Percentiles rank a stretch among this genome's conserved stretches.
Conservation (phyloP, 2,797 vertebrate species). For the Fringilla coelebs region DNA sequence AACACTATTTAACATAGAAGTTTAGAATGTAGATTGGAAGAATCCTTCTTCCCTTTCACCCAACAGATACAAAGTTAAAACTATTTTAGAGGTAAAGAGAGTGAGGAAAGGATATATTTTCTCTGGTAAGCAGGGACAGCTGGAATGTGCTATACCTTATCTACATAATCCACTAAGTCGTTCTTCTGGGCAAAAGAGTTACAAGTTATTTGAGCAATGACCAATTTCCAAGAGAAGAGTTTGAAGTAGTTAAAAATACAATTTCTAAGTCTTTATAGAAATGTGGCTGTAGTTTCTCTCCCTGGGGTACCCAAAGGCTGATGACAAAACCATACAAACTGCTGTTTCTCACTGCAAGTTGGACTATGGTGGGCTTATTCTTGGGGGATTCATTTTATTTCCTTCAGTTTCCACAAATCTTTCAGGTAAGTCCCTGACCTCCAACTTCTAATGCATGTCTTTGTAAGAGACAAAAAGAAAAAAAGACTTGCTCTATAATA, state of each 20-base stretch:
- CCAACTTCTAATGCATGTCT: background rate
- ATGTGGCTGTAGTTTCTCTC: constrained; percentile 36
- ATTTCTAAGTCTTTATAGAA: constrained; percentile 52
- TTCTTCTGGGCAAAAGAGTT: background rate
- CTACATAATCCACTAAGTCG: constrained; percentile 24
- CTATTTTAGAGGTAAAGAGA: background rate
- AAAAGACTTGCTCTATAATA: background rate
- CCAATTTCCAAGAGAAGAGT: constrained; percentile 43
- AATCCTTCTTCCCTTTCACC: background rate
- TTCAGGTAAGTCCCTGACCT: background rate
- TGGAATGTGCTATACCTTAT: background rate
- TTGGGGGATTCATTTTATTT: background rate
- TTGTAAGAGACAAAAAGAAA: background rate
- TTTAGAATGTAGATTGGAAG: background rate
- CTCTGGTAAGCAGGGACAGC: constrained; percentile 13
- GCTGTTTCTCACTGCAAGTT: background rate
- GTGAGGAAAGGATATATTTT: background rate
- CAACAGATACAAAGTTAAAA: background rate
- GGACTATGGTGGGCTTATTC: background rate
- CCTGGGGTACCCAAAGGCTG: background rate
- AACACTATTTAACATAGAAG: constrained; percentile 31
- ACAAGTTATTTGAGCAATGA: constrained; percentile 25
- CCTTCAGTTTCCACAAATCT: background rate
- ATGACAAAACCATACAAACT: background rate
- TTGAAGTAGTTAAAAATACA: constrained; percentile 44